Evolutionary conservation across 2,797 vertebrate genomes (phyloP).

Genomic region (Urophycis tenuis): DNA sequence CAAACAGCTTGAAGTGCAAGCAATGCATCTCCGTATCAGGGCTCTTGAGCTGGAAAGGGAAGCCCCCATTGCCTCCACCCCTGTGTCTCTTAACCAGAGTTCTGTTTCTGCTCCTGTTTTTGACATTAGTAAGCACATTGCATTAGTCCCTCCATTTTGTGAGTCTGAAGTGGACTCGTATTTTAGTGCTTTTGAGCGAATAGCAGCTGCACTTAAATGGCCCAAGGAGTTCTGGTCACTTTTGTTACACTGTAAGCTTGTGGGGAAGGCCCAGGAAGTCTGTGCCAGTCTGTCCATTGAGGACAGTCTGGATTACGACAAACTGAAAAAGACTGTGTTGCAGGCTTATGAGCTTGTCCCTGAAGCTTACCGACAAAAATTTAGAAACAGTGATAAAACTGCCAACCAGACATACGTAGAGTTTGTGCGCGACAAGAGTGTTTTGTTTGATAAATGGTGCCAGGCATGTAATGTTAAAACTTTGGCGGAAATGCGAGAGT

Average conservation of each 20-base stretch:
- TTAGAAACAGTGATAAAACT: background rate
- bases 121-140: background rate
- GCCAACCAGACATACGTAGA: background rate
- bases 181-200: too few species aligned
- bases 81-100: too few species aligned
- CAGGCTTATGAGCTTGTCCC: too few species aligned
- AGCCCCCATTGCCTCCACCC: constrained; percentile 3
- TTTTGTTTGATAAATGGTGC: background rate
- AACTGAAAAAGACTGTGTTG: too few species aligned
- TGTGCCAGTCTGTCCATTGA: too few species aligned
- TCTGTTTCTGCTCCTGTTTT: background rate
- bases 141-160: background rate
- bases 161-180: too few species aligned
- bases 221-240: too few species aligned
- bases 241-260: too few species aligned
- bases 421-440: background rate
- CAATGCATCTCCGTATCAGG: background rate
- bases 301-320: too few species aligned
- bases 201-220: too few species aligned
- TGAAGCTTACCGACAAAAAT: background rate
- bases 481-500: background rate
- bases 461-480: background rate
- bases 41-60: background rate
- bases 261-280: too few species aligned
- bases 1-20: constrained; percentile 3